These are phyloP conservation scores for Urocitellus parryii DNA, from an alignment of 2,113 vertebrate species.

Conservation along the genomic window DNA sequence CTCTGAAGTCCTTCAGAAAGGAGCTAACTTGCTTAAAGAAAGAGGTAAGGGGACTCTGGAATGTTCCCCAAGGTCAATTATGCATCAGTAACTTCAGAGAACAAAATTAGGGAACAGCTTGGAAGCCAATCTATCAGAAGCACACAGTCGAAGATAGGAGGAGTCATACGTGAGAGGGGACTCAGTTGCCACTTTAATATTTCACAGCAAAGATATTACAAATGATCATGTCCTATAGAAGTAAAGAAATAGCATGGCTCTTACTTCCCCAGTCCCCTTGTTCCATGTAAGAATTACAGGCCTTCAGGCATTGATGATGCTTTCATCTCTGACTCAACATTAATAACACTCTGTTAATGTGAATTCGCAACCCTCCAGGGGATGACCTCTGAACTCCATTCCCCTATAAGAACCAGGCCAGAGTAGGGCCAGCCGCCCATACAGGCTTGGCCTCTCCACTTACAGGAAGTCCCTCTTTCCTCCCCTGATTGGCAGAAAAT, in stretches of 20 bases:
- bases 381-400: not conserved
- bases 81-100: not conserved
- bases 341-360: not conserved
- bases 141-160: not conserved
- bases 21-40: not conserved
- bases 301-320: not conserved
- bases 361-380: not conserved
- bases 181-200: not conserved
- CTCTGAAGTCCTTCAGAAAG: not conserved
- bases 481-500: not conserved
- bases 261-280: not conserved
- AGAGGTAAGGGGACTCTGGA: not conserved
- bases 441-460: not conserved
- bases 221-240: not conserved
- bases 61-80: not conserved
- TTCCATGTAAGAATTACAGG: not conserved
- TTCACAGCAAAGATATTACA: not conserved
- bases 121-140: not conserved
- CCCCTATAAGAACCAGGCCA: not conserved
- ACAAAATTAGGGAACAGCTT: not conserved
- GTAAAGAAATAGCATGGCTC: not conserved
- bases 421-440: not conserved
- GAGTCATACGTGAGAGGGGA: not conserved
- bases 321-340: not conserved
- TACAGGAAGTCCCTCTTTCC: not conserved